Percentiles rank a stretch among this genome's conserved stretches.
Evolutionary conservation across 2,888 invertebrate species (phyloP).

Genomic region (Spodoptera littoralis): DNA sequence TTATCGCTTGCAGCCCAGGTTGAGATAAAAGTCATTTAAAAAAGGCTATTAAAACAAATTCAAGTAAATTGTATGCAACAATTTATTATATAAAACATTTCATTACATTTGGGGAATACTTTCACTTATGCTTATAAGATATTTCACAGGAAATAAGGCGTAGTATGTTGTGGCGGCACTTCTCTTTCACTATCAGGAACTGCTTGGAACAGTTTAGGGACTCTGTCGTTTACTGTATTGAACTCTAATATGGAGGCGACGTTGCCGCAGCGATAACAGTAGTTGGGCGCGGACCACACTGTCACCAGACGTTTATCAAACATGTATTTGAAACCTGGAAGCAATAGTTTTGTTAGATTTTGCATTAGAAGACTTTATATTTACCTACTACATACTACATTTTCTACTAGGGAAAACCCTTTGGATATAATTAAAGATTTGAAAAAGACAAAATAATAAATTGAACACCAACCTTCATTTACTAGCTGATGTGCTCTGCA

Average conservation of each 20-base stretch:
- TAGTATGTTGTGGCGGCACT: conserved; percentile 96
- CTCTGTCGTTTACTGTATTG: conserved; percentile 92
- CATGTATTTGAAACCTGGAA: conserved; percentile 98
- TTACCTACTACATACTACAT: too few relatives aligned
- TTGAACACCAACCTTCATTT: conserved; percentile 94
- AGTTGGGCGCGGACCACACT: conserved; percentile 99
- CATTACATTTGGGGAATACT: conserved; percentile 72
- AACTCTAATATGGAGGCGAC: conserved; percentile 98
- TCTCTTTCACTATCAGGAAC: conserved; percentile 98
- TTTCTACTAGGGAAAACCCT: too few relatives aligned
- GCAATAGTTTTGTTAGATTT: conserved; percentile 13
- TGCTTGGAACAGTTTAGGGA: conserved; percentile 96
- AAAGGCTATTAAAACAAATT: conserved; percentile 10
- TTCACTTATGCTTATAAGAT: conserved; percentile 62
- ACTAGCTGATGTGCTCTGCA: conserved; percentile 99
- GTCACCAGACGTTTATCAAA: conserved; percentile 99
- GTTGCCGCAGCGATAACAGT: conserved; percentile 99
- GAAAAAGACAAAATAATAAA: neutral
- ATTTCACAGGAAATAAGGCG: conserved; percentile 98
- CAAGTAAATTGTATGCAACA: conserved; percentile 67
- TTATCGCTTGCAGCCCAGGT: too few relatives aligned
- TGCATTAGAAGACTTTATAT: neutral
- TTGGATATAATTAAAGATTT: too few relatives aligned
- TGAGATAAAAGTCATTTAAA: too few relatives aligned
- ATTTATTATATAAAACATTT: conserved; percentile 78